A percentile compares a stretch with the other conserved stretches of the same genome.
These are phyloP conservation scores for Neoascia interrupta DNA, from an alignment of 2,888 invertebrate species.

Conservation along the genomic window DNA sequence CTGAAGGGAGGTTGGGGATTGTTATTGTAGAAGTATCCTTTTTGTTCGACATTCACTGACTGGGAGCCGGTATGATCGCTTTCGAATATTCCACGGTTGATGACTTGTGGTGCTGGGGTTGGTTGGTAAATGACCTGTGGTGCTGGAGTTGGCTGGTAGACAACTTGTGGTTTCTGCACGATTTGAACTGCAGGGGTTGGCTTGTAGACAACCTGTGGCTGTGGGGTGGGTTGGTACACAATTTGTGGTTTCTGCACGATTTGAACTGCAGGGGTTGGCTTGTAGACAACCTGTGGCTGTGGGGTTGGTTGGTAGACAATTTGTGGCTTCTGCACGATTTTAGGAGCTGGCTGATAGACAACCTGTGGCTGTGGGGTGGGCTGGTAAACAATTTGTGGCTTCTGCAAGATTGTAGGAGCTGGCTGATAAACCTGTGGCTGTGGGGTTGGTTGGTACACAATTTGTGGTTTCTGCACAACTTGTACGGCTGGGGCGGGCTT, in stretches of 20 bases:
- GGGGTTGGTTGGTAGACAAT: background rate
- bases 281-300: background rate
- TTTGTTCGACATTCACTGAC: background rate
- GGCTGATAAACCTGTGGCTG: background rate
- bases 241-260: background rate
- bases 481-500: constrained; percentile 10
- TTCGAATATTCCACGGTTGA: background rate
- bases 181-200: background rate
- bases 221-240: constrained; percentile 10
- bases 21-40: constrained; percentile 39
- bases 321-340: background rate
- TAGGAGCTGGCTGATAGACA: background rate
- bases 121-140: background rate
- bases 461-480: background rate
- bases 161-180: background rate
- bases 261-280: background rate
- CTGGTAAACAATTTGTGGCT: background rate
- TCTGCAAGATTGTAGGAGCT: background rate
- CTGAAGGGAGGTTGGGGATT: constrained; percentile 44
- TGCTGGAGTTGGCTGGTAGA: background rate
- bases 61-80: background rate
- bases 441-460: constrained; percentile 2
- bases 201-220: background rate
- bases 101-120: background rate
- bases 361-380: constrained; percentile 17